phyloP scores from a whole-genome alignment of 1,140 invertebrate species.

The Hyphantria cunea region DNA sequence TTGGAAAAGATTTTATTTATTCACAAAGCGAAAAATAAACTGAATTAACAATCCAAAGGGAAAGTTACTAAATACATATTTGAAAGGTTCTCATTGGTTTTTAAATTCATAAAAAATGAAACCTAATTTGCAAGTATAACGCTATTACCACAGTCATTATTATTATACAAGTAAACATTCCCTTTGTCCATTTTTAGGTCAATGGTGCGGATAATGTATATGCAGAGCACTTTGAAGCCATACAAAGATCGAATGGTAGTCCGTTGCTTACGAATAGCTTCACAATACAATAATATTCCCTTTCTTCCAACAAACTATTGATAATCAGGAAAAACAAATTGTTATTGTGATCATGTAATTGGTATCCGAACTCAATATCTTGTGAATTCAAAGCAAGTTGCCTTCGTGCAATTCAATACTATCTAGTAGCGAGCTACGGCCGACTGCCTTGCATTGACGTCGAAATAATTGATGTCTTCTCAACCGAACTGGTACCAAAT shows the following conservation, averaged over 20 bases:
- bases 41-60: no score
- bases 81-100: no score
- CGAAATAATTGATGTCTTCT: conserved; percentile 45
- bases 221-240: neutral
- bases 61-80: no score
- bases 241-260: neutral
- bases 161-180: no score
- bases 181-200: no score
- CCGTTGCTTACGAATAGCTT: neutral
- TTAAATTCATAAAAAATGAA: no score
- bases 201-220: no score
- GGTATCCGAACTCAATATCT: conserved; percentile 30
- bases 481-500: conserved; percentile 31
- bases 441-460: conserved; percentile 12
- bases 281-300: neutral
- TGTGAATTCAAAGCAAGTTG: conserved; percentile 39
- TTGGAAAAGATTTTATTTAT: no score
- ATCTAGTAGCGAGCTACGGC: conserved; percentile 5
- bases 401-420: conserved; percentile 33
- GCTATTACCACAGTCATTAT: no score
- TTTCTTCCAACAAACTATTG: no score
- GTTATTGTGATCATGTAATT: neutral
- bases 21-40: no score
- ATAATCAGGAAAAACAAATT: neutral
- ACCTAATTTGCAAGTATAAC: no score